Conservation (phyloP, 1,140 invertebrate species). For the Zaprionus gabonicus region DNA sequence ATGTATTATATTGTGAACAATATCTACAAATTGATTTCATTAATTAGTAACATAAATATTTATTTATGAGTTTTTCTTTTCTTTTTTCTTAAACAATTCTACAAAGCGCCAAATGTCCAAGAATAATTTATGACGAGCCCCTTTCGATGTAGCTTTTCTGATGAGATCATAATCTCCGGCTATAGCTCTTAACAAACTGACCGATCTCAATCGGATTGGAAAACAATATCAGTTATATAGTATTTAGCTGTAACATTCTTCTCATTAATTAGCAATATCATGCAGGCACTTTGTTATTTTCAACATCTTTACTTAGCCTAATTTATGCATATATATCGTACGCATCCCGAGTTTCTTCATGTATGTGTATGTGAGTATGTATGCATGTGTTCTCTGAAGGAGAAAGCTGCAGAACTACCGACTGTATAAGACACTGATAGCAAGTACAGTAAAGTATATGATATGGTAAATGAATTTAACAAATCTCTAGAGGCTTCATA, state of each 20-base stretch:
- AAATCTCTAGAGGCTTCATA: background rate
- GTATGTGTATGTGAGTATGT: slow-evolving; percentile 30
- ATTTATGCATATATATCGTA: slow-evolving; percentile 32
- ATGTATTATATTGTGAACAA: slow-evolving; percentile 71
- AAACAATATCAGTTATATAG: slow-evolving; percentile 28
- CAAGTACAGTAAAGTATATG: background rate
- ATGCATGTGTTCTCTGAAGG: slow-evolving; percentile 35
- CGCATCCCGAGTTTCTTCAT: slow-evolving; percentile 5
- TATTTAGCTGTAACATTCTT: slow-evolving; percentile 31
- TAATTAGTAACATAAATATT: slow-evolving; percentile 81
- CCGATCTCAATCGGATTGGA: slow-evolving; percentile 37
- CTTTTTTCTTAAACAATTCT: slow-evolving; percentile 59
- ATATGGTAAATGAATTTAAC: background rate
- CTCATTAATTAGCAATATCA: slow-evolving; percentile 44
- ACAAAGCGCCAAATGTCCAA: slow-evolving; percentile 9
- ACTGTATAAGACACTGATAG: background rate
- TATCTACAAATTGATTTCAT: slow-evolving; percentile 78
- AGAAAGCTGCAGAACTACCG: slow-evolving; percentile 10
- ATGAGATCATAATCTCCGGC: slow-evolving; percentile 67
- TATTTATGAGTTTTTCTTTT: slow-evolving; percentile 51
- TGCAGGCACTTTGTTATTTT: slow-evolving; percentile 90
- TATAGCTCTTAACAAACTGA: slow-evolving; percentile 6
- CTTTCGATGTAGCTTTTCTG: slow-evolving; percentile 54
- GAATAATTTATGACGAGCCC: slow-evolving; percentile 31
- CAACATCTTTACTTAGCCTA: slow-evolving; percentile 85